Conservation (phyloP, 2,113 vertebrate species). For the Paracanthobrama guichenoti region DNA sequence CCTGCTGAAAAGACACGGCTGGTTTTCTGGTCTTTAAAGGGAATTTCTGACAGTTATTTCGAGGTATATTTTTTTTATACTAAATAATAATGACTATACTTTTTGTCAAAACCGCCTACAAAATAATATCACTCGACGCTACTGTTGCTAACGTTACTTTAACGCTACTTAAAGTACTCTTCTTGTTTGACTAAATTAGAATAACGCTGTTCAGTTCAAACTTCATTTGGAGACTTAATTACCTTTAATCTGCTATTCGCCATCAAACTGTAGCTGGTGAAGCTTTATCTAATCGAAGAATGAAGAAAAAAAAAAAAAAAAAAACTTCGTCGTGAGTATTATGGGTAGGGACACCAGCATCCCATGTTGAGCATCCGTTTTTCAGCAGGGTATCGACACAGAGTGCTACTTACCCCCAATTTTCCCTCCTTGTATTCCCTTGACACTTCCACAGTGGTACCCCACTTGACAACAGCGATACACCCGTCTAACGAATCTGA, state of each 20-base stretch:
- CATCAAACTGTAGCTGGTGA: background rate
- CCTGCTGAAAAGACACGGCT: background rate
- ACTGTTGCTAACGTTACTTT: background rate
- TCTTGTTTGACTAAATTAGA: background rate
- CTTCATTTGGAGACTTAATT: background rate
- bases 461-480: constrained; percentile 78
- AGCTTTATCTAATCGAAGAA: too few species aligned
- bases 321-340: too few species aligned
- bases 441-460: constrained; percentile 68
- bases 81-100: background rate
- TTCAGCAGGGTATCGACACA: background rate
- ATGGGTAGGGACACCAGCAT: background rate
- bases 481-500: constrained; percentile 70
- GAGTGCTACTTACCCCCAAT: constrained; percentile 64
- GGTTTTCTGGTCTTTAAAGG: background rate
- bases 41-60: background rate
- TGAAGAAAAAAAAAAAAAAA: too few species aligned
- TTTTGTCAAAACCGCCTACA: background rate
- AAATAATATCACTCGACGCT: background rate
- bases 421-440: constrained; percentile 74
- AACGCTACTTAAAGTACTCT: background rate
- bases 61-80: background rate
- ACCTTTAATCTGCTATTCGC: background rate
- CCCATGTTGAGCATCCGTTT: background rate
- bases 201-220: background rate